phyloP scores from a whole-genome alignment of 2,797 vertebrate species.

The Dicrostonyx torquatus region DNA sequence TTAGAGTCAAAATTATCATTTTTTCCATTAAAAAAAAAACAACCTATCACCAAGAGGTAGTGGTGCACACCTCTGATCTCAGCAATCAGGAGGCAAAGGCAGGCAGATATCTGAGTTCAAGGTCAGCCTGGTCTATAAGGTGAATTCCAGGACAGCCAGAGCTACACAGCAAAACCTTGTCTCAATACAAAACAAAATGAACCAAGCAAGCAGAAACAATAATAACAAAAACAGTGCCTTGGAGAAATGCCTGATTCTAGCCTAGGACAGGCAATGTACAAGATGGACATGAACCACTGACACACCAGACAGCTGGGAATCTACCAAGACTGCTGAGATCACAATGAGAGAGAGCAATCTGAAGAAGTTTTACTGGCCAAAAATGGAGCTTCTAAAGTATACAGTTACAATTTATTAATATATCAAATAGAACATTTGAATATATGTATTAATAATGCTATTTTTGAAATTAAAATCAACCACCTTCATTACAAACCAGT shows the following conservation, averaged over 20 bases:
- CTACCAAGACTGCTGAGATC: not conserved
- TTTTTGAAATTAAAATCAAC: slow-evolving; percentile 50
- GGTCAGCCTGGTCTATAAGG: not conserved
- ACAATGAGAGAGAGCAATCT: slow-evolving; percentile 6
- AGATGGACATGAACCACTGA: not conserved
- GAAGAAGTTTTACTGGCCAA: not conserved
- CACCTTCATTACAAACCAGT: slow-evolving; percentile 25
- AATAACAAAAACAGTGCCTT: not conserved
- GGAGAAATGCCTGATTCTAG: slow-evolving; percentile 26
- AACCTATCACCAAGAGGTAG: not conserved
- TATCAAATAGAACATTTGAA: slow-evolving; percentile 41
- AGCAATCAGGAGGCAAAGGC: not conserved
- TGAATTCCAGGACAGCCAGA: not conserved
- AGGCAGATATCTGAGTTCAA: not conserved
- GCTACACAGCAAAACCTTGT: not conserved
- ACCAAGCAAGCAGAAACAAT: not conserved
- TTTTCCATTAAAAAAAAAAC: not conserved
- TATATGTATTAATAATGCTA: slow-evolving; percentile 44
- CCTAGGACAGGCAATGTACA: not conserved
- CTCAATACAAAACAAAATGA: not conserved
- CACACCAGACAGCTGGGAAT: not conserved
- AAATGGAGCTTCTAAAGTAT: not conserved
- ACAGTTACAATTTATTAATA: slow-evolving; percentile 15
- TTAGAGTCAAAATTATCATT: not conserved
- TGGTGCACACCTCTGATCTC: not conserved